A percentile compares a stretch with the other conserved stretches of the same genome.
Evolutionary conservation across 2,888 invertebrate genomes (phyloP).

Genomic region (Cacoxenus indagator): DNA sequence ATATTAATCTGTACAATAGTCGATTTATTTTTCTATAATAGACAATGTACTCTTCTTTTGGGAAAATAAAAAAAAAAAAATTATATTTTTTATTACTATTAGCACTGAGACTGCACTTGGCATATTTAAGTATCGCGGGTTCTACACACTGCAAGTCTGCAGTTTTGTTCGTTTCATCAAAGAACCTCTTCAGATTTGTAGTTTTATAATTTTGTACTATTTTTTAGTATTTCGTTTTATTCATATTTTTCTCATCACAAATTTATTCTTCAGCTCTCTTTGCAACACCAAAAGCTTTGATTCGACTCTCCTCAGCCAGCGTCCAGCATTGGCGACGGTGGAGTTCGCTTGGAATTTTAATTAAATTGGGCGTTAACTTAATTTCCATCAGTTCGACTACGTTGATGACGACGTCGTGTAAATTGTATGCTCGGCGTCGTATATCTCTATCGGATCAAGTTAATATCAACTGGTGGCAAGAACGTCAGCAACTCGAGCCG

Average conservation of each 20-base stretch:
- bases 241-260: not conserved
- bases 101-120: too few species aligned
- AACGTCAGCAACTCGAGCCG: constrained; percentile 10
- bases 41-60: too few species aligned
- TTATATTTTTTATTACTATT: too few species aligned
- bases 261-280: not conserved
- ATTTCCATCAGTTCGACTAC: constrained; percentile 59
- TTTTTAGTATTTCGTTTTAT: not conserved
- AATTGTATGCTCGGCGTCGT: constrained; percentile 7
- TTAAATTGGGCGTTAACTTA: constrained; percentile 67
- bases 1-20: too few species aligned
- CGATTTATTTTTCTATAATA: too few species aligned
- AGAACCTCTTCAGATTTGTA: not conserved
- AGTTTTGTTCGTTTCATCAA: not conserved
- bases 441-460: constrained; percentile 19
- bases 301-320: not conserved
- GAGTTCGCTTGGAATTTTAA: constrained; percentile 66
- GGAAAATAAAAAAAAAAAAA: too few species aligned
- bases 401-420: constrained; percentile 18
- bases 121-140: too few species aligned
- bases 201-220: not conserved
- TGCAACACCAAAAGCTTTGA: constrained; percentile 2
- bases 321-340: constrained; percentile 27
- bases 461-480: constrained; percentile 19
- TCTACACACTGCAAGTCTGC: not conserved